Evolutionary conservation across 1,140 invertebrate genomes (phyloP).

Genomic region (Riptortus pedestris): DNA sequence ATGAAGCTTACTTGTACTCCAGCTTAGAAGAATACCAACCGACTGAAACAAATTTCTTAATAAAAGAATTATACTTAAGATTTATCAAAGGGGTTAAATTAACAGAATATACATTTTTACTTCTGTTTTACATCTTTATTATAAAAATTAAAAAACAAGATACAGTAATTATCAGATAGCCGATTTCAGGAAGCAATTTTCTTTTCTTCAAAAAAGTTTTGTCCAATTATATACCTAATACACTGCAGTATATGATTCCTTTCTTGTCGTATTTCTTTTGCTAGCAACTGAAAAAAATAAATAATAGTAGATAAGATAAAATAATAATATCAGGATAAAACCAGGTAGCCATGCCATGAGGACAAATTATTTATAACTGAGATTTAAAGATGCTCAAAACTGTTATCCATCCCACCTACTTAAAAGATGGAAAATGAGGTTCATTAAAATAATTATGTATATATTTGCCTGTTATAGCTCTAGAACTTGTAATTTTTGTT

Average conservation of each 20-base stretch:
- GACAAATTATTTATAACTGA: not conserved
- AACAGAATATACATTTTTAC: too few species aligned
- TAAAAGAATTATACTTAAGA: too few species aligned
- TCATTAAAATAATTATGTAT: not conserved
- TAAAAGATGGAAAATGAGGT: not conserved
- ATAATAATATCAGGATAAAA: not conserved
- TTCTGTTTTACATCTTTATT: too few species aligned
- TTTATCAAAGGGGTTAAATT: too few species aligned
- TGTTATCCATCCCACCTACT: not conserved
- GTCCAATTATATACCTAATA: not conserved
- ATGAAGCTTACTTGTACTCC: too few species aligned
- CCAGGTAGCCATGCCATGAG: too few species aligned
- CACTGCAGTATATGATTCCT: not conserved
- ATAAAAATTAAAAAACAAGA: too few species aligned
- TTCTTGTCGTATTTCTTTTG: not conserved
- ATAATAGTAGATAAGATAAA: not conserved
- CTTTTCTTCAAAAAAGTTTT: constrained; percentile 1
- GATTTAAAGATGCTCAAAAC: not conserved
- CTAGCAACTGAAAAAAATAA: constrained; percentile 6
- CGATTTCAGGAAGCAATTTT: not conserved
- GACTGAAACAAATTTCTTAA: too few species aligned
- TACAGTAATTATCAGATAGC: too few species aligned
- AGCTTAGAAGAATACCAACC: too few species aligned
- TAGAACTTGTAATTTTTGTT: too few species aligned
- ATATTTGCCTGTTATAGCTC: not conserved